Evolutionary conservation across 2,113 vertebrate species (phyloP).

Genomic region (Tragelaphus scriptus): DNA sequence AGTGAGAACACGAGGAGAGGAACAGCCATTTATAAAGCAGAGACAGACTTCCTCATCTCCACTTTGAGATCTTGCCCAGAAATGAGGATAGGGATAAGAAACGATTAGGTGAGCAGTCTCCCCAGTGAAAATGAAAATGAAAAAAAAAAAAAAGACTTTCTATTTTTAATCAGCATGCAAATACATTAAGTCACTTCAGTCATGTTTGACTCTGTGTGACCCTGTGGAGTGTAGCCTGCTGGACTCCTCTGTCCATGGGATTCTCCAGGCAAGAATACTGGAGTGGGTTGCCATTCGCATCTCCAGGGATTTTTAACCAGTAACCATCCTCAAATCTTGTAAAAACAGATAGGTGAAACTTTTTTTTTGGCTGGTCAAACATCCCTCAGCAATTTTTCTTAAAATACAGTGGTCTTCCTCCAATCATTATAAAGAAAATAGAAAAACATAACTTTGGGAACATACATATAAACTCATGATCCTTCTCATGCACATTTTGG

Average conservation of each 20-base stretch:
- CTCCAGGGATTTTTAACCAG: background rate
- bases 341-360: background rate
- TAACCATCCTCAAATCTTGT: background rate
- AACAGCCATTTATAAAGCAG: background rate
- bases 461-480: background rate
- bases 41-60: conserved; percentile 5
- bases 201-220: background rate
- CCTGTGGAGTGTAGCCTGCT: background rate
- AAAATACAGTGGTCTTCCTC: background rate
- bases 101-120: background rate
- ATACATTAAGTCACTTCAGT: background rate
- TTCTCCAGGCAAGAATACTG: background rate
- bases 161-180: background rate
- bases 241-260: background rate
- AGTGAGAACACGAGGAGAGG: background rate
- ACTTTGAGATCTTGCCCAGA: conserved; percentile 5
- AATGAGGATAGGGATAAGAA: background rate
- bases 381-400: background rate
- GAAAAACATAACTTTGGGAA: background rate
- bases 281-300: background rate
- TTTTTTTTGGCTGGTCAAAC: background rate
- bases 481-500: background rate
- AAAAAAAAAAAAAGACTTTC: background rate
- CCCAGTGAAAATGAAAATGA: background rate
- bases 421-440: background rate